Base-by-base conservation (phyloP, 2,888 invertebrate species). In the Rhagophthalmus giganteus region DNA sequence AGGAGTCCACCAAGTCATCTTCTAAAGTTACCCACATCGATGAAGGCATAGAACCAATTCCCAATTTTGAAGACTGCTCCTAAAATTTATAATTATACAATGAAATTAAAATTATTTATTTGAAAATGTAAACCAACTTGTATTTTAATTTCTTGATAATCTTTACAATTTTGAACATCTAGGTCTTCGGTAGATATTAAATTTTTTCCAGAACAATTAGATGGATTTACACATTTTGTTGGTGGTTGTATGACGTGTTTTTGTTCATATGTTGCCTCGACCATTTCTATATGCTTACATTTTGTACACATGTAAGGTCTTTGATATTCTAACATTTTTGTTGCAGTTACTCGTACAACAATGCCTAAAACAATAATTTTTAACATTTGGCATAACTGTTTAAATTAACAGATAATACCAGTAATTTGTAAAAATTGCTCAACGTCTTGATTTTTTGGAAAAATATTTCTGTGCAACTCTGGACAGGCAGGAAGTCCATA, bases 111-210 rank as follows among this genome's bases (percentile, higher is more conserved):
- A 54, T 14, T 41, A 33, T 50, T 7, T 27, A 8, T 15, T 31
- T 9, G 6, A 24, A 13, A 12, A 14, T 9, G n/a, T n/a, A 14
- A 13, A 37, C 47, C 35, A 73, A 84, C 87, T 76, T 88, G 88
- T 66, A 94, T 81, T 76, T 90, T 91, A 8, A 92, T 84, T 78
- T 91, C 90, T 73, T 91, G 91, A 74, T 88, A 90, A 77, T 91
- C 90, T 63, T 83, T 86, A 68, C 83, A 91, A 66, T 85, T 79
- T 55, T 81, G 79, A 54, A 82, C 77, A 33, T 83, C 80, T 25
- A 84, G 74, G 39, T 80, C 70, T 52, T 78, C 79, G 10, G 82
- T 73, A 61, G 76, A 74, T 49, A 67, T 46, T 52, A 84, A 79
- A 62, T 78, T 83, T 26, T 77, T 76, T 61, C 81, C 78, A 61